Conservation (phyloP, 2,113 vertebrate genomes). For the Aviceda subcristata region DNA sequence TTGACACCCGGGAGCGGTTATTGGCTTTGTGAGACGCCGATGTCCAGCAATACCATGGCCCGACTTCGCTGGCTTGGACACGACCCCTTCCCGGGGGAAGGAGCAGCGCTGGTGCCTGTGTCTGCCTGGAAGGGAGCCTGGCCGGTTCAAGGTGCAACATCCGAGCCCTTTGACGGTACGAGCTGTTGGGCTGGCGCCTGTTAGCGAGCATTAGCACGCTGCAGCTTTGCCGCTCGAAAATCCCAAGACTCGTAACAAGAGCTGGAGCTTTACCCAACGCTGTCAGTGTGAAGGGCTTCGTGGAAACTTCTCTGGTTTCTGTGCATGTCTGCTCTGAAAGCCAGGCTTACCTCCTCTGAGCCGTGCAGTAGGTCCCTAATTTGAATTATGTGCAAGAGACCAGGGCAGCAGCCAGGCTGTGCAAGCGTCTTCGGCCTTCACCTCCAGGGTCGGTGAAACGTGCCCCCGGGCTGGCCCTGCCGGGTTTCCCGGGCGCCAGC, state of each 20-base stretch:
- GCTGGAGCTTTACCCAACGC: not conserved
- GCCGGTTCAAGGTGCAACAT: not conserved
- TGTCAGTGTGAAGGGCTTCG: not conserved
- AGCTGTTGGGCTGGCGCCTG: not conserved
- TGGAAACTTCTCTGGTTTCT: conserved; percentile 12
- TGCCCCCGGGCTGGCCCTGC: not conserved
- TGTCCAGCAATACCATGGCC: not conserved
- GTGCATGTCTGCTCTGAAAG: not conserved
- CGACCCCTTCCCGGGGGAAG: not conserved
- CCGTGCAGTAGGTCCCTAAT: not conserved
- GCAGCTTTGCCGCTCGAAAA: not conserved
- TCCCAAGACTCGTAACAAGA: conserved; percentile 1
- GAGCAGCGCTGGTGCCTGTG: not conserved
- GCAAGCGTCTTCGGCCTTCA: not conserved
- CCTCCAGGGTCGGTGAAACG: accelerated
- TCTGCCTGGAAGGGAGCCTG: not conserved
- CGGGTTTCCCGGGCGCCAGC: accelerated
- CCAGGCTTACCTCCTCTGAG: not conserved
- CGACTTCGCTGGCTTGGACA: not conserved
- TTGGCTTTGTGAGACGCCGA: not conserved
- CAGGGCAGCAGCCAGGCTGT: not conserved
- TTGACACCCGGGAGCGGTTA: not conserved
- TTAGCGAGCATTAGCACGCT: not conserved
- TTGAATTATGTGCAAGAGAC: not conserved
- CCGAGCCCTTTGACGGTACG: not conserved